These are phyloP conservation scores for Brachymystax lenok DNA, from an alignment of 2,797 vertebrate genomes.

Conservation along the genomic window DNA sequence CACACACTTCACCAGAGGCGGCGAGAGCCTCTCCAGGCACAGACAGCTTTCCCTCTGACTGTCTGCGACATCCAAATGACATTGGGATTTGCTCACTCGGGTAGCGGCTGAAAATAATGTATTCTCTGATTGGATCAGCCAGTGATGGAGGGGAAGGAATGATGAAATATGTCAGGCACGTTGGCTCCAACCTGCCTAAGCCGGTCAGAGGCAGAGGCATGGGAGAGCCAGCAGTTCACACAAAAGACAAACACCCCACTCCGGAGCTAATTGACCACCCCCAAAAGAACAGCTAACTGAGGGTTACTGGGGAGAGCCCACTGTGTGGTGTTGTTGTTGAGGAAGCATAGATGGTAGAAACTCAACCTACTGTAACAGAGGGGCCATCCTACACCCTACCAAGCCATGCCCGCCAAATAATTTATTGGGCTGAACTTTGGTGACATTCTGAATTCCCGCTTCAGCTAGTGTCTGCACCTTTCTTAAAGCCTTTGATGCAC, in stretches of 20 bases:
- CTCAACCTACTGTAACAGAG: not conserved
- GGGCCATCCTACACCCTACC: not conserved
- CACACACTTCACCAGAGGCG: not conserved
- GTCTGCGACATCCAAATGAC: constrained; percentile 33
- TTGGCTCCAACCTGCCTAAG: constrained; percentile 8
- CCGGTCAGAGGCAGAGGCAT: constrained; percentile 2
- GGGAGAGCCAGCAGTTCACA: not conserved
- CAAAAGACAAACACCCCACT: not conserved
- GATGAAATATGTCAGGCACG: constrained; percentile 21
- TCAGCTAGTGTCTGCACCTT: constrained; percentile 14
- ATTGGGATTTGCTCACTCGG: constrained; percentile 20
- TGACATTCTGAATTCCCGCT: not conserved
- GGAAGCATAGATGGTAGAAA: not conserved
- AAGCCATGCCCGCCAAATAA: not conserved
- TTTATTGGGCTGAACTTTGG: constrained; percentile 9
- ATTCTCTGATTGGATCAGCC: constrained; percentile 36
- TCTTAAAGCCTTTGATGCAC: not conserved
- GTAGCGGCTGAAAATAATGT: constrained; percentile 22
- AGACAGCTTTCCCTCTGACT: not conserved
- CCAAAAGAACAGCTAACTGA: not conserved
- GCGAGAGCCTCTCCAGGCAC: not conserved
- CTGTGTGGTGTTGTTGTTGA: not conserved
- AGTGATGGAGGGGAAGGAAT: constrained; percentile 11
- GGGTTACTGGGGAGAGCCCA: not conserved
- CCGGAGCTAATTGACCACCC: constrained; percentile 5